Percentiles rank a stretch among this genome's conserved stretches.
These are phyloP conservation scores for Myiopsitta monachus DNA, from an alignment of 2,113 vertebrate genomes.

Conservation along the genomic window DNA sequence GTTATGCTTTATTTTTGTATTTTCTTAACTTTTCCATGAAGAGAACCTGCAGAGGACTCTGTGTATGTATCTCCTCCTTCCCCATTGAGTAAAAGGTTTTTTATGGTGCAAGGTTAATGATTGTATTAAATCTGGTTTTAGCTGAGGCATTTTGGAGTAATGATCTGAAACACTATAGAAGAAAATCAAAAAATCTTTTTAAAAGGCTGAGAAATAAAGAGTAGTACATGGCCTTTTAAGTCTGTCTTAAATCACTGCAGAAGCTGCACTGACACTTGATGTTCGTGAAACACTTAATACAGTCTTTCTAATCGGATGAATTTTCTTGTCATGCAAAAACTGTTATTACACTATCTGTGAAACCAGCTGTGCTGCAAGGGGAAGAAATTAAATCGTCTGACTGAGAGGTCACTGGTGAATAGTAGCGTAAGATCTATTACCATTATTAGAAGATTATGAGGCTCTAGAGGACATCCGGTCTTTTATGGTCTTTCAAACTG, in stretches of 20 bases:
- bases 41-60: neutral
- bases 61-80: neutral
- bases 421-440: conserved; percentile 68
- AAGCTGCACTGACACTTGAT: conserved; percentile 19
- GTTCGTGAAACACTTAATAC: conserved; percentile 43
- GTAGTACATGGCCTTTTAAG: neutral
- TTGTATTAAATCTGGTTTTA: neutral
- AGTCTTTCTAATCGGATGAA: conserved; percentile 56
- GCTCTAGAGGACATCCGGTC: conserved; percentile 54
- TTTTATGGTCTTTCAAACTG: conserved; percentile 69
- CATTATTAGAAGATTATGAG: conserved; percentile 61
- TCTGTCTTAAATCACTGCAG: neutral
- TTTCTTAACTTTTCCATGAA: neutral
- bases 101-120: neutral
- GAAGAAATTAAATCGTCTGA: conserved; percentile 68
- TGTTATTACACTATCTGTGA: conserved; percentile 63
- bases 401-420: conserved; percentile 69
- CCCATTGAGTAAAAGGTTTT: neutral
- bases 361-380: conserved; percentile 45
- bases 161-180: neutral
- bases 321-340: conserved; percentile 69
- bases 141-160: neutral
- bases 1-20: neutral
- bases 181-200: conserved; percentile 24
- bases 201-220: neutral